A percentile compares a stretch with the other conserved stretches of the same genome.
Evolutionary conservation across 2,888 invertebrate genomes (phyloP).

Genomic region (Volucella inanis): DNA sequence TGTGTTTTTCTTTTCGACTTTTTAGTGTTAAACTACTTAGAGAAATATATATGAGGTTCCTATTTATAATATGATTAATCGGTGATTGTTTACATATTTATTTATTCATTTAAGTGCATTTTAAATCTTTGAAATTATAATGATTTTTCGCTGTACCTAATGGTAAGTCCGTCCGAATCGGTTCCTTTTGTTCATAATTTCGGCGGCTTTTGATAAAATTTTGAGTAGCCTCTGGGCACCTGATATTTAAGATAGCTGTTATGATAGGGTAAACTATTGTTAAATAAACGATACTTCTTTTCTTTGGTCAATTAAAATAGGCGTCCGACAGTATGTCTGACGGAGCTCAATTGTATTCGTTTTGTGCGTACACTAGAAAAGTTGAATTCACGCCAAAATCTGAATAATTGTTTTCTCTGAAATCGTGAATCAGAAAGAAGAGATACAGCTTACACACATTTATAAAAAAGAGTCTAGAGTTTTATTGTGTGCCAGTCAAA

Average conservation of each 20-base stretch:
- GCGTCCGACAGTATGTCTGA: background rate
- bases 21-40: slow-evolving; percentile 12
- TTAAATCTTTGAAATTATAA: slow-evolving; percentile 28
- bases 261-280: slow-evolving; percentile 20
- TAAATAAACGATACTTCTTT: slow-evolving; percentile 18
- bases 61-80: slow-evolving; percentile 36
- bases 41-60: slow-evolving; percentile 26
- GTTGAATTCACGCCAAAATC: background rate
- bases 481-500: too few relatives aligned
- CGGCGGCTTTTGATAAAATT: slow-evolving; percentile 28
- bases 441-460: too few relatives aligned
- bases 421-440: background rate
- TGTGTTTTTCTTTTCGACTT: background rate
- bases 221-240: slow-evolving; percentile 16
- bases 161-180: slow-evolving; percentile 26
- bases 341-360: background rate
- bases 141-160: slow-evolving; percentile 26
- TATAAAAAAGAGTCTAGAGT: too few relatives aligned
- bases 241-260: slow-evolving; percentile 6
- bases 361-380: background rate
- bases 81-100: slow-evolving; percentile 20
- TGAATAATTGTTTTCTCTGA: slow-evolving; percentile 9
- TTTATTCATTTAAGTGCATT: slow-evolving; percentile 16
- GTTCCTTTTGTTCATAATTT: slow-evolving; percentile 32
- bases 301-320: background rate